Base-by-base conservation (phyloP, 2,888 invertebrate species). In the Dascillus cervinus region DNA sequence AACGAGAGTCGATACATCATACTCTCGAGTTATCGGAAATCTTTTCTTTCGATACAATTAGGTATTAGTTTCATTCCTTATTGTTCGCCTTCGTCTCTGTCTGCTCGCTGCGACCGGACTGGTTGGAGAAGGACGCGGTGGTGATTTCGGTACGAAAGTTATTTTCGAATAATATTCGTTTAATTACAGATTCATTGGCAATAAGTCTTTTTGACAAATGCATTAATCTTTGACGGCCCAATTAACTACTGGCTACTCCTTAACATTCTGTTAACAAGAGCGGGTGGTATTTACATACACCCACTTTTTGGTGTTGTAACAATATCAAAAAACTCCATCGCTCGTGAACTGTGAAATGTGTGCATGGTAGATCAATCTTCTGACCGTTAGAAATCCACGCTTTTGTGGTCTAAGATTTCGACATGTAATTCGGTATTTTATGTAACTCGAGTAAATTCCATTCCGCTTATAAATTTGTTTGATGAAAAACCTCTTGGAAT, bases 131-230 rank as follows among this genome's bases (percentile, higher is more conserved):
- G n/a, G n/a, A n/a, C n/a, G n/a, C n/a, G n/a, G n/a, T n/a, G n/a
- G 8, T 17, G 8, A 17, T 6, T 6, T 4, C 17, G 4, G 17
- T 17, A 17, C 4, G 8, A 6, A 8, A 17, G 8, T 6, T 6
- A 17, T 6, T 17, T 6, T 17, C 8, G 17, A 6, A 17, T 17
- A 35, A 38, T 31, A 34, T 29, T 37, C 38, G 34, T 48, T 47
- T 44, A 51, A 50, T 51, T 50, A 52, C 41, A 40, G 40, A 50
- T 51, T 49, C 52, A 52, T 50, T 48, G 51, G 52, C 47, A 51
- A 53, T 53, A 50, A 47, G 46, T 53, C 52, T 52, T 49, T 51
- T 46, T 47, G 52, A 52, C 53, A 53, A 51, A 50, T 50, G 43
- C 52, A 52, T 53, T 53, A 50, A 53, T 52, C 50, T 51, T 46